Evolutionary conservation across 2,888 invertebrate species (phyloP), one percentile per base, ranked within the genome.

Genomic region (Cheiracanthium punctorium): DNA sequence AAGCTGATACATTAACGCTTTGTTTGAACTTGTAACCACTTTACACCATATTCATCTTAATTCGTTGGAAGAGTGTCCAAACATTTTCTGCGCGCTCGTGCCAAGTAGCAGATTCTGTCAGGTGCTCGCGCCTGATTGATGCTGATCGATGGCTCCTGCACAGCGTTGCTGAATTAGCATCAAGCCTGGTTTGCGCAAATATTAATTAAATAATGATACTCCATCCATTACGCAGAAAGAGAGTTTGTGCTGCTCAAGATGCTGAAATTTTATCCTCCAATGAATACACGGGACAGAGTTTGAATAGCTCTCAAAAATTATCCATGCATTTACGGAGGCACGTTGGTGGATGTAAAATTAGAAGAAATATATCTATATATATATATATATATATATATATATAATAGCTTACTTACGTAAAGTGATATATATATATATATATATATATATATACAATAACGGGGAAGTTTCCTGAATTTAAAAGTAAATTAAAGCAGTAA

Each of bases 41-140:
- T 58, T 29, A 20, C 24, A 33, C 58, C 73, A 69, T 69, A 85
- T 85, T 85, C 84, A 79, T 85, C 84, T 85, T 80, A 79, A 85
- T 85, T 85, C 73, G 70, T 85, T 85, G 73, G 79, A 69, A 58
- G 70, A 69, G 58, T 85, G 79, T 85, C 79, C 69, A 85, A 85
- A 85, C 79, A 85, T 79, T 84, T 71, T 20, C 67, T 30, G 43
- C 17, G 28, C 43, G 7, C 4, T 12, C 24, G 4, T 24, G 24
- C 24, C 24, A 58, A 58, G 58, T 20, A 58, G 24, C 71, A 71
- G 70, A 82, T 30, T 24, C 75, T 76, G 82, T 82, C 82, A 82
- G 41, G 69, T 76, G 20, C 32, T 29, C 29, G 33, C n/a, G 29
- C 48, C 69, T 85, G 84, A 85, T 74, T 74, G 79, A 79, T 79